A percentile compares a stretch with the other conserved stretches of the same genome.
phyloP scores from a whole-genome alignment of 2,113 vertebrate genomes.

The Cisticola juncidis region DNA sequence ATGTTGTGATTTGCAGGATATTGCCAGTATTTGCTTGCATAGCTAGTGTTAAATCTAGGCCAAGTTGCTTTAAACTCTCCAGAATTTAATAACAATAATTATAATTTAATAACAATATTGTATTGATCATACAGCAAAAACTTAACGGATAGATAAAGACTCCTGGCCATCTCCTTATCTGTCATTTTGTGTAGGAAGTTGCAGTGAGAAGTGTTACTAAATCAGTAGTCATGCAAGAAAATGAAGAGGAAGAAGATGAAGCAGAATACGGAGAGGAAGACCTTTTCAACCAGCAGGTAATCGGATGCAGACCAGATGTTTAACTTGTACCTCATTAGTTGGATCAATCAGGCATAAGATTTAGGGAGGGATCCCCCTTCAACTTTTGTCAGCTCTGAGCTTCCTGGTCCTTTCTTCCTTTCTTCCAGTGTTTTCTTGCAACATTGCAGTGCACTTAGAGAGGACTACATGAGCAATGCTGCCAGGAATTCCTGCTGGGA shows the following conservation, averaged over 20 bases:
- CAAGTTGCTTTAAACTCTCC: not conserved
- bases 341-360: not conserved
- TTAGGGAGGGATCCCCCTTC: not conserved
- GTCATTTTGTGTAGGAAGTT: slow-evolving; percentile 79
- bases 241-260: slow-evolving; percentile 80
- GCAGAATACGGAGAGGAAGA: slow-evolving; percentile 90
- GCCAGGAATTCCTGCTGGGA: not conserved
- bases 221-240: slow-evolving; percentile 69
- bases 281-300: slow-evolving; percentile 85
- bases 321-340: not conserved
- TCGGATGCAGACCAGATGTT: not conserved
- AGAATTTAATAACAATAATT: too few species aligned
- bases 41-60: not conserved
- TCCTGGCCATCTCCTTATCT: not conserved
- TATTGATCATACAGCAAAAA: not conserved
- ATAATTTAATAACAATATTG: not conserved
- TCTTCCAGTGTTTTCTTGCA: not conserved
- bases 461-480: fast-evolving
- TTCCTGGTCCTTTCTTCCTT: not conserved
- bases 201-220: slow-evolving; percentile 84
- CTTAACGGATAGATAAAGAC: not conserved
- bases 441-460: not conserved
- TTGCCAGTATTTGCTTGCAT: not conserved
- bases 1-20: not conserved
- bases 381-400: not conserved